Evolutionary conservation across 2,113 vertebrate species (phyloP).

Genomic region (Bos indicus): DNA sequence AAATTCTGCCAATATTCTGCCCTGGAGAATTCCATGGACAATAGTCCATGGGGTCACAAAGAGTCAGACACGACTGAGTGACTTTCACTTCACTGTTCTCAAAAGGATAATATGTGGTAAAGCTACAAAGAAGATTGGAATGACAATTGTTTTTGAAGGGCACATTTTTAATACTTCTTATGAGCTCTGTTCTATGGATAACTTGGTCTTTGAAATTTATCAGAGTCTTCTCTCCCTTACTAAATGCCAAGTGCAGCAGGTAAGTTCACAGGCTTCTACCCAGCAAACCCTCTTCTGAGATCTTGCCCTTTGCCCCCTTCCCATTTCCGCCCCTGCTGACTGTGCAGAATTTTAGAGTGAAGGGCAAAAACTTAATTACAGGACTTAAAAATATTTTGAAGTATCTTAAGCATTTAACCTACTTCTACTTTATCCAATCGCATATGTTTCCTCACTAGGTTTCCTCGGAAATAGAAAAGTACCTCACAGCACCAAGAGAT

Average conservation of each 20-base stretch:
- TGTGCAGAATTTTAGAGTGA: neutral
- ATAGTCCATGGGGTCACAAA: neutral
- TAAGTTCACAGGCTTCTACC: neutral
- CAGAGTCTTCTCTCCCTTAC: neutral
- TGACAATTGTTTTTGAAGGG: neutral
- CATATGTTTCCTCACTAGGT: neutral
- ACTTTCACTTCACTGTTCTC: neutral
- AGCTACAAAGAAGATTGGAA: neutral
- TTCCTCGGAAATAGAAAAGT: neutral
- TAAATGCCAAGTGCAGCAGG: neutral
- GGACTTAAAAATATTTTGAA: neutral
- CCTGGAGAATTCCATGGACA: neutral
- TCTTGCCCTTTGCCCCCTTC: neutral
- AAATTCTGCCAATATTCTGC: neutral
- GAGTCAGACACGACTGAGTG: accelerated
- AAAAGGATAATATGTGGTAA: neutral
- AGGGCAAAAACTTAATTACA: neutral
- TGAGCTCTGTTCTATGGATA: neutral
- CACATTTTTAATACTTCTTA: neutral
- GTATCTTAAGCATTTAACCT: neutral
- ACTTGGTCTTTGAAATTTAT: neutral
- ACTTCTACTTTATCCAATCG: neutral
- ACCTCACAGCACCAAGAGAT: neutral
- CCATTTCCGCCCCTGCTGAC: neutral
- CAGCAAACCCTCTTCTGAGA: neutral